Conservation (phyloP, 1,140 invertebrate species). For the Lanistes nyassanus region DNA sequence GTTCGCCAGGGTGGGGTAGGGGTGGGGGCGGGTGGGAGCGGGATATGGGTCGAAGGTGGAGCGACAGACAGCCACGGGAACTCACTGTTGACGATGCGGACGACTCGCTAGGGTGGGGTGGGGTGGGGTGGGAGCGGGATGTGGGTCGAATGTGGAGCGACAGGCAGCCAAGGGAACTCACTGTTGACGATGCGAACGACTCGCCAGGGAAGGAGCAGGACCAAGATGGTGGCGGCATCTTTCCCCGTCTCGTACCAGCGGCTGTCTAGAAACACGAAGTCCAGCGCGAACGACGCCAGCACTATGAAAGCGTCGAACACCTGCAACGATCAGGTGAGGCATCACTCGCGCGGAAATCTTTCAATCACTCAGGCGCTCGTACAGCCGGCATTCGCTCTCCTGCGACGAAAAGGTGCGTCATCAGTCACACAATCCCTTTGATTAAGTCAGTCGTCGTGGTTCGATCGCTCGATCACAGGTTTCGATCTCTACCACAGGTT, state of each 20-base stretch:
- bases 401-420: background rate
- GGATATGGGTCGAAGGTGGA: background rate
- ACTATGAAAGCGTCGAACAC: constrained; percentile 55
- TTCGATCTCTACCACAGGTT: too few species aligned
- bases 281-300: constrained; percentile 44
- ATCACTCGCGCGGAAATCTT: background rate
- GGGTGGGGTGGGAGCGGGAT: too few species aligned
- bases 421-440: background rate
- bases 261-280: constrained; percentile 51
- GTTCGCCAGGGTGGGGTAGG: too few species aligned
- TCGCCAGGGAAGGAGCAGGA: constrained; percentile 50
- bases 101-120: background rate
- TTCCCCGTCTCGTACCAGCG: constrained; percentile 54
- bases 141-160: background rate
- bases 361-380: background rate
- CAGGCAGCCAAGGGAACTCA: constrained; percentile 45
- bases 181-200: constrained; percentile 54
- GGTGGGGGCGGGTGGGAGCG: background rate
- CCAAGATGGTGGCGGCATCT: constrained; percentile 49
- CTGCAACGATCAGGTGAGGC: constrained; percentile 25
- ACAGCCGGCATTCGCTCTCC: background rate
- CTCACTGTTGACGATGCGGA: constrained; percentile 12
- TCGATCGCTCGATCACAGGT: too few species aligned
- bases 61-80: background rate
- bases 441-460: too few species aligned